phyloP scores from a whole-genome alignment of 2,888 invertebrate genomes.

The Mechanitis messenoides region DNA sequence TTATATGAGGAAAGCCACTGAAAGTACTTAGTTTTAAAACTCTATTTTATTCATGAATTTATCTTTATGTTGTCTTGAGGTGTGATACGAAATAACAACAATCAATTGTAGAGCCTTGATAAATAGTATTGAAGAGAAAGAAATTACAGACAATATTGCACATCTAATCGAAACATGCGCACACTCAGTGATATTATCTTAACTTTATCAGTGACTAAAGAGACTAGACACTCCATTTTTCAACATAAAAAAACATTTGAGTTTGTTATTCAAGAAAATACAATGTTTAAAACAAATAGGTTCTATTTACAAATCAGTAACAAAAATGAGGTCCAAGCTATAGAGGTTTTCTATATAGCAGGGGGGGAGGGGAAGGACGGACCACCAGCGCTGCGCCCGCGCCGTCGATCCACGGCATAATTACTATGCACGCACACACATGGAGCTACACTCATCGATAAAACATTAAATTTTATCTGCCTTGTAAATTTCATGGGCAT shows the following conservation, averaged over 20 bases:
- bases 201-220: neutral
- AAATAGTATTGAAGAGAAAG: neutral
- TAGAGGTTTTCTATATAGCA: slow-evolving; percentile 46
- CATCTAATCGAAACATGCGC: slow-evolving; percentile 1
- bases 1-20: neutral
- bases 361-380: slow-evolving; percentile 44
- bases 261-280: slow-evolving; percentile 11
- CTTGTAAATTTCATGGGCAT: slow-evolving; percentile 69
- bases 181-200: neutral
- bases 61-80: slow-evolving; percentile 3
- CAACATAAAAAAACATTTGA: neutral
- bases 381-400: slow-evolving; percentile 73
- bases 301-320: slow-evolving; percentile 26
- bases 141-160: neutral
- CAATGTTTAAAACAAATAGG: slow-evolving; percentile 25
- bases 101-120: neutral
- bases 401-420: slow-evolving; percentile 69
- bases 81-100: neutral
- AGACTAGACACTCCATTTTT: neutral
- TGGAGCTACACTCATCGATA: slow-evolving; percentile 44
- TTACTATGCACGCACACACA: slow-evolving; percentile 65
- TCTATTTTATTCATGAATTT: neutral
- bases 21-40: neutral
- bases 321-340: slow-evolving; percentile 39
- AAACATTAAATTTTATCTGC: slow-evolving; percentile 70